Conservation (phyloP, 1,140 invertebrate genomes). For the Cydia strobilella region DNA sequence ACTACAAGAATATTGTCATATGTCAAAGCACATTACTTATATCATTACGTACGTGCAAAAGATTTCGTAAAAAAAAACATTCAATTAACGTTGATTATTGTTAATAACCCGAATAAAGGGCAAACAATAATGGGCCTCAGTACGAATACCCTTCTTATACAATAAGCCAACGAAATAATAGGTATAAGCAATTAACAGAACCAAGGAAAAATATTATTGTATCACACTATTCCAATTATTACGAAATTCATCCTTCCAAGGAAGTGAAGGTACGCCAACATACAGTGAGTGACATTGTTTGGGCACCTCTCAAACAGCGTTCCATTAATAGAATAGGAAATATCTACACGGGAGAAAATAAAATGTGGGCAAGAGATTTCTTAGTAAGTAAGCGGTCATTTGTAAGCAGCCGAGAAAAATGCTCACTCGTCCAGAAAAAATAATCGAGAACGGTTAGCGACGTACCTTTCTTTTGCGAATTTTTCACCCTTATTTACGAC, state of each 20-base stretch:
- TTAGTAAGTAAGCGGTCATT: slow-evolving; percentile 67
- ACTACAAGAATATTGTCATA: neutral
- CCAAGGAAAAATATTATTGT: slow-evolving; percentile 7
- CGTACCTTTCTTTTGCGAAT: slow-evolving; percentile 33
- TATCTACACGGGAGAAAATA: slow-evolving; percentile 60
- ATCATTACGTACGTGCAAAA: neutral
- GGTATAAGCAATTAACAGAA: neutral
- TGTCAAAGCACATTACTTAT: no score
- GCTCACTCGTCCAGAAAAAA: slow-evolving; percentile 69
- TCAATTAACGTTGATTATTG: slow-evolving; percentile 8
- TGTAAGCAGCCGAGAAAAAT: slow-evolving; percentile 72
- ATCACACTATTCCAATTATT: slow-evolving; percentile 12
- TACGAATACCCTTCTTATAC: neutral
- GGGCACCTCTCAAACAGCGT: slow-evolving; percentile 57
- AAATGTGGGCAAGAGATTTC: slow-evolving; percentile 64
- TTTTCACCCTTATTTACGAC: slow-evolving; percentile 33
- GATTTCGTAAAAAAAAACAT: neutral
- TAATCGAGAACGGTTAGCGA: slow-evolving; percentile 50
- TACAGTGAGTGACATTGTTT: slow-evolving; percentile 59
- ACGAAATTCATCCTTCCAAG: slow-evolving; percentile 4
- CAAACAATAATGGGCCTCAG: neutral
- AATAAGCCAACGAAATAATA: slow-evolving; percentile 6
- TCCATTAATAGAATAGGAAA: slow-evolving; percentile 72
- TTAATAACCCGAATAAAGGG: neutral
- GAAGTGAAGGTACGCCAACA: slow-evolving; percentile 9